phyloP scores from a whole-genome alignment of 2,797 vertebrate genomes.

The Arctocebus calabarensis region DNA sequence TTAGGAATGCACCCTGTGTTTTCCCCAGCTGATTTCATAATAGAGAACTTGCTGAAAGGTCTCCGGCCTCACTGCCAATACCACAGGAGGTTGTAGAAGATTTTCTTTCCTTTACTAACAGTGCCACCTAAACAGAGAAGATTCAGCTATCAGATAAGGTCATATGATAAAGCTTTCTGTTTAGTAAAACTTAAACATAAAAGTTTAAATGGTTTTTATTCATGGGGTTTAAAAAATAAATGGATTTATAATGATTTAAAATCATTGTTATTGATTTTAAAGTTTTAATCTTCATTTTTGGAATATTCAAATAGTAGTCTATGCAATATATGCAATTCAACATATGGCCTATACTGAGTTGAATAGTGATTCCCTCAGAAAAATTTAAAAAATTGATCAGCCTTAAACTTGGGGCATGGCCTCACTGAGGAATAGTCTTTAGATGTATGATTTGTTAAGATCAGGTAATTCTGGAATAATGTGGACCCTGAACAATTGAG shows the following conservation, averaged over 20 bases:
- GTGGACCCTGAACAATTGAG: background rate
- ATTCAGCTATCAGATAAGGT: background rate
- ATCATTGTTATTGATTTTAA: background rate
- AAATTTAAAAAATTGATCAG: background rate
- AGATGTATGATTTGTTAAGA: background rate
- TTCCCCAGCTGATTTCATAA: background rate
- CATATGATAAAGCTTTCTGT: background rate
- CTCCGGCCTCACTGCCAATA: background rate
- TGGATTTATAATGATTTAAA: background rate
- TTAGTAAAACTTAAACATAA: background rate
- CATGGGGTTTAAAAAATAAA: background rate
- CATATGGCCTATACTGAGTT: too few species aligned
- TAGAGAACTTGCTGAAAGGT: background rate
- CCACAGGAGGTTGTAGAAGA: background rate
- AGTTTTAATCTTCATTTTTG: background rate
- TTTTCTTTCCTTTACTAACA: background rate
- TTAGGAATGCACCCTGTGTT: background rate
- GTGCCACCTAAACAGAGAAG: background rate
- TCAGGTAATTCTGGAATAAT: background rate
- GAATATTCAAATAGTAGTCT: background rate
- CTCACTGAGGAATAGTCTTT: background rate
- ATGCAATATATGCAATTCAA: too few species aligned
- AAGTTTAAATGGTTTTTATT: background rate
- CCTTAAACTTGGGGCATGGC: background rate
- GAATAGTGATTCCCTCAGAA: background rate